phyloP scores from a whole-genome alignment of 64 coral and sea anemone genomes.

The Porites lutea region DNA sequence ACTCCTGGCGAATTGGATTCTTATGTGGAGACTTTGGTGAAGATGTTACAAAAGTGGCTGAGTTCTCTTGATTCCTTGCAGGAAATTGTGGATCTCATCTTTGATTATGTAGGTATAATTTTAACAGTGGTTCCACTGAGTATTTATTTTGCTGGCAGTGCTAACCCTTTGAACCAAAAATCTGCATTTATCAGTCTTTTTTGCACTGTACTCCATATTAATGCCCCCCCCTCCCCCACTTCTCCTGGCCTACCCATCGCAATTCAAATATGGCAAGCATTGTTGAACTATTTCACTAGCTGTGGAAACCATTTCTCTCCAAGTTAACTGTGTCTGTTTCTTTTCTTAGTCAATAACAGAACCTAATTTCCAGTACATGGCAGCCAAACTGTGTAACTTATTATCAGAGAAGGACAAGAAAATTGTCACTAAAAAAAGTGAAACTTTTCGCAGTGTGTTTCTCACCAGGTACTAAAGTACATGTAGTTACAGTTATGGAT shows the following conservation, averaged over 20 bases:
- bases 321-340: not conserved
- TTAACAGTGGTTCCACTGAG: no score
- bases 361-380: constrained; percentile 85
- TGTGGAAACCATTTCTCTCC: not conserved
- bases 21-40: constrained; percentile 57
- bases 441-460: constrained; percentile 77
- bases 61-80: constrained; percentile 63
- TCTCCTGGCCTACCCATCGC: no score
- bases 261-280: no score
- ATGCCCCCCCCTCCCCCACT: no score
- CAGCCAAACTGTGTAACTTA: constrained; percentile 76
- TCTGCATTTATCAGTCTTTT: no score
- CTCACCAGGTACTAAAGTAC: constrained; percentile 58
- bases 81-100: constrained; percentile 81
- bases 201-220: no score
- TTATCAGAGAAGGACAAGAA: constrained; percentile 31
- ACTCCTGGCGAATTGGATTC: constrained; percentile 80
- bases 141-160: no score
- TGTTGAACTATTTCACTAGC: not conserved
- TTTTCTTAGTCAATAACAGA: constrained; percentile 77
- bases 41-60: constrained; percentile 72
- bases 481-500: no score
- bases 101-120: constrained; percentile 70
- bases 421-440: constrained; percentile 23
- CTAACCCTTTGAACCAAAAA: no score